Evolutionary conservation across 64 coral and sea anemone species (phyloP).

Genomic region (Montipora capricornis): DNA sequence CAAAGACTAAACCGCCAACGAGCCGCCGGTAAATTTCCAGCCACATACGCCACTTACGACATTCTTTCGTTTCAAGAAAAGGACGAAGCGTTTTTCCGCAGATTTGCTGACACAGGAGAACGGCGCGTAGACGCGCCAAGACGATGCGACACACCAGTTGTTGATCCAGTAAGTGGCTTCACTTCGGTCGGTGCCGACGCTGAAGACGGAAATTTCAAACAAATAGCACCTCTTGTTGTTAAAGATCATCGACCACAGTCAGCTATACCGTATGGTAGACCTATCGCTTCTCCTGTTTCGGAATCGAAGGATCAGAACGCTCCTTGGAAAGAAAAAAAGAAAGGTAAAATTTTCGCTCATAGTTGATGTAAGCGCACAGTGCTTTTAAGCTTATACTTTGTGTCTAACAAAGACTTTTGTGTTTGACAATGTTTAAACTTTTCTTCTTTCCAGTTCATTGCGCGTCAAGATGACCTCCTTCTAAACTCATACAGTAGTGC

Average conservation of each 20-base stretch:
- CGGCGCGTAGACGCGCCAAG: slow-evolving; percentile 80
- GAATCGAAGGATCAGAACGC: slow-evolving; percentile 77
- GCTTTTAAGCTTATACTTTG: neutral
- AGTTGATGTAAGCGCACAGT: no score
- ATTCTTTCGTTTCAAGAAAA: slow-evolving; percentile 87
- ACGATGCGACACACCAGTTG: slow-evolving; percentile 84
- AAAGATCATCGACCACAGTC: slow-evolving; percentile 91
- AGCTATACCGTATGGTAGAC: slow-evolving; percentile 84
- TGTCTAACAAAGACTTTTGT: no score
- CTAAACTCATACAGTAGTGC: no score
- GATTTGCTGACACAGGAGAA: slow-evolving; percentile 74
- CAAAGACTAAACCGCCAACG: slow-evolving; percentile 79
- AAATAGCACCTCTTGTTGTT: slow-evolving; percentile 77
- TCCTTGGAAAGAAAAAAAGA: slow-evolving; percentile 80
- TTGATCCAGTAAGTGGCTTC: slow-evolving; percentile 87
- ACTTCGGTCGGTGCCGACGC: slow-evolving; percentile 90
- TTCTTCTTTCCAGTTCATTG: no score
- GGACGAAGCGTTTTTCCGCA: slow-evolving; percentile 72
- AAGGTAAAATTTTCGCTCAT: slow-evolving; percentile 48
- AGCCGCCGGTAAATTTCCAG: slow-evolving; percentile 74
- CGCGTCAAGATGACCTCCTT: no score
- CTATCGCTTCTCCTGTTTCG: slow-evolving; percentile 78
- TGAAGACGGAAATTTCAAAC: slow-evolving; percentile 82
- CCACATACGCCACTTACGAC: slow-evolving; percentile 62
- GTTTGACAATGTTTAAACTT: no score